Evolutionary conservation across 2,888 invertebrate species (phyloP).

Genomic region (Acanthococcus lagerstroemiae): DNA sequence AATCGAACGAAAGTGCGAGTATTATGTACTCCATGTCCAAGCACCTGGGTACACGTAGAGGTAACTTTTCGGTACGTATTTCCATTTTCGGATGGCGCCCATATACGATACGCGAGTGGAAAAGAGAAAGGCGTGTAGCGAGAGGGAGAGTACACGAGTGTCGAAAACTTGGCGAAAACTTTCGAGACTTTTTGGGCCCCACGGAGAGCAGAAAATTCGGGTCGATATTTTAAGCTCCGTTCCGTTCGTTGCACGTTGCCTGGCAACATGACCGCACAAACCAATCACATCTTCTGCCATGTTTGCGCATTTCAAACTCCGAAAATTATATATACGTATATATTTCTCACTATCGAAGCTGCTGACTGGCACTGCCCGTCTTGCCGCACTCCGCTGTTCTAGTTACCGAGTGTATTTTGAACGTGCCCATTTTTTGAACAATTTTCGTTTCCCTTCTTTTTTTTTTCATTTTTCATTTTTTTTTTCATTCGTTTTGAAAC

Average conservation of each 20-base stretch:
- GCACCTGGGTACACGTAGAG: too few species aligned
- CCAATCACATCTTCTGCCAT: slow-evolving; percentile 30
- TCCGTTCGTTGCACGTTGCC: slow-evolving; percentile 27
- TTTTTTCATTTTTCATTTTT: too few species aligned
- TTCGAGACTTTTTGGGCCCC: slow-evolving; percentile 28
- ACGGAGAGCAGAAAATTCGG: slow-evolving; percentile 21
- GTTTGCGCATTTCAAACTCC: slow-evolving; percentile 27
- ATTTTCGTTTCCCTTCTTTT: too few species aligned
- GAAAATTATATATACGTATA: slow-evolving; percentile 26
- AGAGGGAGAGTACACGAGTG: not conserved
- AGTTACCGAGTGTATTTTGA: too few species aligned
- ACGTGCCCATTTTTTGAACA: too few species aligned
- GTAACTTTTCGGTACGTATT: too few species aligned
- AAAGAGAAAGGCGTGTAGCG: not conserved
- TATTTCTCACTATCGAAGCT: slow-evolving; percentile 19
- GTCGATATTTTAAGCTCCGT: slow-evolving; percentile 28
- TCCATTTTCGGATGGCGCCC: too few species aligned
- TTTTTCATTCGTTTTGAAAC: too few species aligned
- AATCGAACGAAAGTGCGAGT: too few species aligned
- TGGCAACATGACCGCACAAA: slow-evolving; percentile 30
- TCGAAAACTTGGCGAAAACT: not conserved
- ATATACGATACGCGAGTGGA: too few species aligned
- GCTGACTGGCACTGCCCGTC: not conserved
- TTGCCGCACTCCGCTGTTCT: not conserved
- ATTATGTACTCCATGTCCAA: too few species aligned